Base-by-base conservation (phyloP, 2,888 invertebrate genomes). In the Spodoptera littoralis region DNA sequence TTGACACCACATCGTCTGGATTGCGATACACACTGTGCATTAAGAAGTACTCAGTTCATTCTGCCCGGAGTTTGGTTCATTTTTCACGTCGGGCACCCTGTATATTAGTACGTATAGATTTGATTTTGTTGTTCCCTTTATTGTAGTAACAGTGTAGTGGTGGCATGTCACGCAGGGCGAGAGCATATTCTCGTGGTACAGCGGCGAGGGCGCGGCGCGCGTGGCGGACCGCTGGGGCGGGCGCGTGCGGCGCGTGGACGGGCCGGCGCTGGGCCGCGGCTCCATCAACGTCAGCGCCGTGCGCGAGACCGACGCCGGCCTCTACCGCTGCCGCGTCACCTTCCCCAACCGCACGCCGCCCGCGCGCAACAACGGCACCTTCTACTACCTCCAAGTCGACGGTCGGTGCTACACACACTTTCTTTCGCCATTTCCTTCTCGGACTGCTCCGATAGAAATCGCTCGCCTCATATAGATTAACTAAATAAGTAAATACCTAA, bases 321-420 rank as follows among this genome's bases (percentile, higher is more conserved):
- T 98, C 96, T 99, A 98, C 93, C 97, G 98, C 93, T 99, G 99
- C 93, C 96, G 96, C 86, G 97, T 98, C 72, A 96, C 97, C 84
- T 98, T 98, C 89, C 97, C 98, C 68, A 98, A 98, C 91, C 96
- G 98, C 81, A 96, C 97, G 59, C 98, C 98, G n/a, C 97, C 97
- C 76, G 96, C 96, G 36, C 95, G 97, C 74, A 97, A 97, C 88
- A 98, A 98, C 92, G 98, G 98, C 75, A 98, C 98, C 27, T 98
- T 97, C 96, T 98, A 97, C 87, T 97, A 97, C 88, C 96, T 99
- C 62, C 96, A 97, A 60, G 98, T 99, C 44, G 97, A 98, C 91
- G 98, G 98, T 98, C 13, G 61, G 70, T 11, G 4, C 27, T 0
- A 27, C 22, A 18, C 11, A 18, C 18, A 18, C 18, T 3, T 27